Base-by-base conservation (phyloP, 2,113 vertebrate genomes). In the Etia nguti region DNA sequence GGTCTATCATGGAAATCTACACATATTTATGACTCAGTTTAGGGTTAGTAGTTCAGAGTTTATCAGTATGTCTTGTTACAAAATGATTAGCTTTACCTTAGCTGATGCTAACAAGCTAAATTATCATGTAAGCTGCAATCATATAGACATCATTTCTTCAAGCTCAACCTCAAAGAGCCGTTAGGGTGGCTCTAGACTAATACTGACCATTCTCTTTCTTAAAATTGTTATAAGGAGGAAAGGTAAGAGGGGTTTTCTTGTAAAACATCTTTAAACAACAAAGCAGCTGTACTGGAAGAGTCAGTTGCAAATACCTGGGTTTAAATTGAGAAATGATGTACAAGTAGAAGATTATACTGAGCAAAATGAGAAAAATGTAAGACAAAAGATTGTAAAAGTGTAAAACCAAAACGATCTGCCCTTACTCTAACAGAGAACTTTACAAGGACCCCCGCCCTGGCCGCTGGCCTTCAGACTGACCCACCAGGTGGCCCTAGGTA, bases 401-500 rank as follows among this genome's bases (percentile, higher is more conserved):
- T 22, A 68, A 75, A 10, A 22, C 62, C 13, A 38, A 83, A 18
- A 13, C 0, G 4, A n/a, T 60, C 4, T 75, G 11, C n/a, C 24
- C 12, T 29, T 82, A 5, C 22, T 38, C 13, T 8, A n/a, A 20
- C 90, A 97, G 43, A 15, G 22, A 0, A 34, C 6, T 12, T 81
- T 97, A 52, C 13, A 80, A 4, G 84, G 12, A 5, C 81, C 91
- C 2, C 90, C 89, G 0, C 96, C 96, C 5, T 97, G 96, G 96
- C 91, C 96, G 0, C 86, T 97, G 31, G 85, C 92, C 60, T 95
- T 96, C 88, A 95, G 96, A 50, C 90, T 97, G 50, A 90, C 95
- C 16, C 89, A 96, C 11, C 93, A 98, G 84, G 89, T 97, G 41
- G 95, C 97, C 16, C 89, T 97, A 43, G 97, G 97, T 5, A 97